Base-by-base conservation (phyloP, 2,113 vertebrate genomes). In the Fulica atra region DNA sequence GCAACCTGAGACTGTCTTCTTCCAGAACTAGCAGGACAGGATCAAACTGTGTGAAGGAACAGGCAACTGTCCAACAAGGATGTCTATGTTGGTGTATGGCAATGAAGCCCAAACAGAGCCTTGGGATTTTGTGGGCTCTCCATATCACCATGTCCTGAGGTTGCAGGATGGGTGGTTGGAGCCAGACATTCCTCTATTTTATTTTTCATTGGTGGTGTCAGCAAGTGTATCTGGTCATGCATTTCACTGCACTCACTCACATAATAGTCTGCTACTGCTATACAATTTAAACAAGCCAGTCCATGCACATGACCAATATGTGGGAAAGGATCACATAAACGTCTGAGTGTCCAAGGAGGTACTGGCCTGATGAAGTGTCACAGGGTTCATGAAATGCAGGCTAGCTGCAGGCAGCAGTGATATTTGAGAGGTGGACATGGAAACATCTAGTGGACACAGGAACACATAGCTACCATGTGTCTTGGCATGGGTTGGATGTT, bases 361-460 rank as follows among this genome's bases (percentile, higher is more conserved):
- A 5, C 7, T 26, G 33, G 6, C 26, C 38, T 18, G 56, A 25
- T 51, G 29, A 56, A 33, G 19, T 21, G 26, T 14, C 38, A 35
- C 19, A 33, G 16, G 13, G 7, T 23, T 11, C 26, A 25, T 19
- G 31, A 81, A 89, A 42, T 33, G 8, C 10, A 26, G 35, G 11
- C 8, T 9, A 26, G 7, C 1, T 50, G 11, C 18, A 6, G 7
- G 4, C 28, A 59, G 15, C 28, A 68, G 6, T 5, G 2, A 1
- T 26, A 14, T 1, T n/a, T 20, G 19, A 36, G 36, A 73, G 65
- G 4, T 21, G 26, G 15, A 44, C 12, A 13, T 0, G 0, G 33
- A 33, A 15, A 36, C 2, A 1, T 23, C 1, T 6, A 51, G 24
- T 28, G 17, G 9, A 17, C 24, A 31, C 0, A 2, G 33, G 13